These are phyloP conservation scores for Ladona fulva DNA, from an alignment of 1,140 invertebrate genomes.

Conservation along the genomic window DNA sequence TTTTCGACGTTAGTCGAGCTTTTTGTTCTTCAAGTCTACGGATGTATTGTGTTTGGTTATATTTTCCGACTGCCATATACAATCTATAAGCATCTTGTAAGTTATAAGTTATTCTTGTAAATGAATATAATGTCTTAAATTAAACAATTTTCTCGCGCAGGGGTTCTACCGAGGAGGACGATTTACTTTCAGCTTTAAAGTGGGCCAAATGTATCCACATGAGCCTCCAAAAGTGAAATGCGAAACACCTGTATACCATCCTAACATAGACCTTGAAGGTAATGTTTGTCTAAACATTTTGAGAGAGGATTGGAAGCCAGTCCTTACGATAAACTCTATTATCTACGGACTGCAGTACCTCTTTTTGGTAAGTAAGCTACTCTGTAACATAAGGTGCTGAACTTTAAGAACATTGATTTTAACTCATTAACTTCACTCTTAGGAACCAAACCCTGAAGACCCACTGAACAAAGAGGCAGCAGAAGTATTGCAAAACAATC, in stretches of 20 bases:
- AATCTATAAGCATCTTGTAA: no score
- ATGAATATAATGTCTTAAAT: no score
- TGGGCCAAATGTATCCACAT: conserved; percentile 93
- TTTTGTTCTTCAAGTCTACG: no score
- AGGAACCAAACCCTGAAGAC: conserved; percentile 98
- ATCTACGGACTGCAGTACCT: conserved; percentile 97
- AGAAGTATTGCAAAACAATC: conserved; percentile 89
- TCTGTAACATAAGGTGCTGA: not conserved
- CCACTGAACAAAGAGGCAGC: conserved; percentile 99
- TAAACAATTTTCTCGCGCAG: conserved; percentile 33
- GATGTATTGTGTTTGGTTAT: no score
- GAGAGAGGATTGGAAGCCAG: conserved; percentile 98
- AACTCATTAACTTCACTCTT: conserved; percentile 20
- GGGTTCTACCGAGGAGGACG: conserved; percentile 90
- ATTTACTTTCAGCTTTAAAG: conserved; percentile 96
- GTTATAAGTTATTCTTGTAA: no score
- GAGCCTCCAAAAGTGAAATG: conserved; percentile 94
- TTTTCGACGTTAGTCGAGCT: no score
- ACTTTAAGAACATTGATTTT: not conserved
- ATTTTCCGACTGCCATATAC: no score
- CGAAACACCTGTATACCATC: conserved; percentile 89
- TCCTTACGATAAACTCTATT: conserved; percentile 94
- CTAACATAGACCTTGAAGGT: conserved; percentile 90
- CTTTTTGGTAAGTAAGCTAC: conserved; percentile 66
- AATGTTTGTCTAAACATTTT: conserved; percentile 93